Evolutionary conservation across 2,888 invertebrate species (phyloP), one percentile per base, ranked within the genome.

Genomic region (Euzetes globulus): DNA sequence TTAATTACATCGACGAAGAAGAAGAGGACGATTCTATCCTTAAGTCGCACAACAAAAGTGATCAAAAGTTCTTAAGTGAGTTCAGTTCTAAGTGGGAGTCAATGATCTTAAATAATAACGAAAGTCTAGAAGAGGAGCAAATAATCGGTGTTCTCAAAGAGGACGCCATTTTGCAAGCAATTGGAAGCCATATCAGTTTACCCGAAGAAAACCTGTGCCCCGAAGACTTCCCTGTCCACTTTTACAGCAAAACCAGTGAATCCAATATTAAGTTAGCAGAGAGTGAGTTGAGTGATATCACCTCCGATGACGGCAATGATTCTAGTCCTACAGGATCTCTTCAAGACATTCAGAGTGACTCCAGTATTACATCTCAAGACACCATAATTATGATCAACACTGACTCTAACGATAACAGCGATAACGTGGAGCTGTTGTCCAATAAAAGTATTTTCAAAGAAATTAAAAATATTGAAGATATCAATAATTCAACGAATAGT

Each of bases 291-390:
- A 63, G 63, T 63, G 63, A 63, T 19, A 63, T 63, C 9, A 33
- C 63, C 2, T 63, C 63, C 11, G 63, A 63, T 9, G 63, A 63
- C 17, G 73, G 73, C 68, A 63, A 73, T 19, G 74, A 71, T 25
- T 76, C 75, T 75, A 75, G 75, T 73, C 75, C 75, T 27, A 74
- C 45, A 22, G 73, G 72, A 47, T 75, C 75, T 19, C 75, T 75
- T 22, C 75, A 73, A 33, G 76, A 76, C 63, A 27, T 76, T 3
- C 75, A 75, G 25, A 77, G 77, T 71, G 78, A 78, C 71, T 78
- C 78, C 17, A 77, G 78, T 55, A 75, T 78, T 29, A 78, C 78
- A 9, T 78, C 78, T 17, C 78, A 78, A 72, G 78, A 78, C 65
- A 78, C 78, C n/a, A 78, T 78, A n/a, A 78, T 78, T 47, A 52